Percentiles rank a stretch among this genome's conserved stretches.
Conservation (phyloP, 2,888 invertebrate species). For the Cheilosia soror region DNA sequence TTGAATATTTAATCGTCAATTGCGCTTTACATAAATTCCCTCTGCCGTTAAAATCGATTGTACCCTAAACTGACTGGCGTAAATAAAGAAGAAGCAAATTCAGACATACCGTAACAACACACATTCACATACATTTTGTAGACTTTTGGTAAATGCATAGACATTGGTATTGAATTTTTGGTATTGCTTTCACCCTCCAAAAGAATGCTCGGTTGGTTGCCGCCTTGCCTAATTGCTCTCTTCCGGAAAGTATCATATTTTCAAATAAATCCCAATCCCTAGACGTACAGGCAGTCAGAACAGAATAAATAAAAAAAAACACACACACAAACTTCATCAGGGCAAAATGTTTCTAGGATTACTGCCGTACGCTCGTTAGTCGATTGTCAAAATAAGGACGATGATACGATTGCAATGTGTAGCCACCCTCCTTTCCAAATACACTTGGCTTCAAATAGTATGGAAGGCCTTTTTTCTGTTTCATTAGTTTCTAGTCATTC, state of each 20-base stretch:
- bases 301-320: conserved; percentile 11
- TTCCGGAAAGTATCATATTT: conserved; percentile 74
- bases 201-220: conserved; percentile 38
- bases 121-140: conserved; percentile 10
- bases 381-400: conserved; percentile 36
- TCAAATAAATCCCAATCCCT: conserved; percentile 70
- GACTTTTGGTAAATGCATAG: conserved; percentile 24
- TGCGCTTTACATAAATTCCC: too few species aligned
- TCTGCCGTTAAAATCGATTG: not conserved
- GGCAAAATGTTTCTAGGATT: conserved; percentile 30
- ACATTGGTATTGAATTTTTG: conserved; percentile 46
- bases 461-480: conserved; percentile 45
- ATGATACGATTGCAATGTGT: conserved; percentile 51
- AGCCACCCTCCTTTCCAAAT: conserved; percentile 11
- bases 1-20: too few species aligned
- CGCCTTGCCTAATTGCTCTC: conserved; percentile 70
- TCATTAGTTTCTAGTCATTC: conserved; percentile 63
- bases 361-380: conserved; percentile 27
- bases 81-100: not conserved
- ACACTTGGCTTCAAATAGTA: too few species aligned
- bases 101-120: not conserved
- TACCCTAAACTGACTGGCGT: conserved; percentile 22
- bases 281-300: conserved; percentile 7
- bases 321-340: not conserved
- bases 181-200: conserved; percentile 24